Base-by-base conservation (phyloP, 1,140 invertebrate genomes). In the Drosophila takahashii region DNA sequence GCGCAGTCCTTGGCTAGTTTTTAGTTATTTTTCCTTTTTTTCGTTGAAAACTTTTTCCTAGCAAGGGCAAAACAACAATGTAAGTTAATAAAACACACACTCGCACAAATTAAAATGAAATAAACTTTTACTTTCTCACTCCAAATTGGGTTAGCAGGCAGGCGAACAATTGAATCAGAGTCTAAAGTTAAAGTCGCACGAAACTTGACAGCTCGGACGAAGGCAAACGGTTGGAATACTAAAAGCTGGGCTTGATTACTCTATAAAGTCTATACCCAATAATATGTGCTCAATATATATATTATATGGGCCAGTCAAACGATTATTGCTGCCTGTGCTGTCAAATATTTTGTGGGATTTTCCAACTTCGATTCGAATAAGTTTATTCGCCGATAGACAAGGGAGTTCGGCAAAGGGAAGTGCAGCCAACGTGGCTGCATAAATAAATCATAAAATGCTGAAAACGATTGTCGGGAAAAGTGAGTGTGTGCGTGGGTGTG, bases 361-460 rank as follows among this genome's bases (percentile, higher is more conserved):
- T 56, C 37, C 54, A 56, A 50, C 56, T 64, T 37, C 29, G 15
- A n/a, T 51, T 7, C 48, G 22, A 11, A 34, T 44, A 69, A 44
- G 36, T 76, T 61, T 54, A 45, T 32, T 32, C 8, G 8, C 1
- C 29, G 29, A 32, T 57, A 66, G 75, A 75, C 70, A 78, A 51
- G 45, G 22, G 22, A 62, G 77, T 48, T 64, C 50, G 45, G 54
- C 59, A 70, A 54, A 44, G 32, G 65, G 56, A 71, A 84, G 29
- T 32, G 29, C 29, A 32, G 80, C 66, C 42, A 77, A 54, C 50
- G 59, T 64, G 81, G 42, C 48, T 53, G 60, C 83, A 71, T 86
- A 75, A 86, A 86, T 86, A 87, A 86, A 86, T 87, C 83, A 87
- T 86, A 83, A 81, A 71, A 64, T 81, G 74, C 48, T 61, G 56